Conservation (phyloP, 1,140 invertebrate genomes). For the Zophobas morio region DNA sequence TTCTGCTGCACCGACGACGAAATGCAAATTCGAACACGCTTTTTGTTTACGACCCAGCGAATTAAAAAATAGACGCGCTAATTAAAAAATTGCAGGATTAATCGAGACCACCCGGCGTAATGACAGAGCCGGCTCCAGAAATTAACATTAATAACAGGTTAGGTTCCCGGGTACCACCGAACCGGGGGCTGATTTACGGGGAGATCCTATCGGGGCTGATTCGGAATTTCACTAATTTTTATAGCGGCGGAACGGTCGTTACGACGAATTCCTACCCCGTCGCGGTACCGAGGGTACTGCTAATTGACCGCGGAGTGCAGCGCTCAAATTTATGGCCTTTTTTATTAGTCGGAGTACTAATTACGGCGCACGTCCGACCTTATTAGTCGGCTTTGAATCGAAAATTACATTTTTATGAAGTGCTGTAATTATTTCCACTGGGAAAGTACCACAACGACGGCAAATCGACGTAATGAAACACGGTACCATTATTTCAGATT, state of each 20-base stretch:
- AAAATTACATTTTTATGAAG: constrained; percentile 4
- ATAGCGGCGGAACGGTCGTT: constrained; percentile 9
- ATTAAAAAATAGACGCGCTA: constrained; percentile 11
- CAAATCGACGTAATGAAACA: constrained; percentile 16
- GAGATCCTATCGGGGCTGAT: constrained; percentile 29
- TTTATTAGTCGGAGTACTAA: constrained; percentile 17
- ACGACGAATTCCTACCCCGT: too few relatives aligned
- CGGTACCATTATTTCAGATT: constrained; percentile 8
- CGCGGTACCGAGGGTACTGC: not conserved
- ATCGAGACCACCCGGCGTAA: constrained; percentile 28
- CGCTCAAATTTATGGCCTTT: constrained; percentile 9
- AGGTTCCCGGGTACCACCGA: not conserved
- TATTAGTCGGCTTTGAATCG: constrained; percentile 1
- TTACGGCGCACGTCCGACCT: constrained; percentile 3
- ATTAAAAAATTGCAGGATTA: constrained; percentile 41
- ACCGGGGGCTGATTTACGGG: constrained; percentile 23
- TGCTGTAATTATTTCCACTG: constrained; percentile 14
- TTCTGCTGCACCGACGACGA: not conserved
- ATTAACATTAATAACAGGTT: constrained; percentile 43
- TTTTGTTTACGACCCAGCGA: not conserved
- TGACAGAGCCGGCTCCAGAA: constrained; percentile 19
- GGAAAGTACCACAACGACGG: not conserved
- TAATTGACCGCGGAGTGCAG: constrained; percentile 14
- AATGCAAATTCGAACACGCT: constrained; percentile 4
- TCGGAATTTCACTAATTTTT: constrained; percentile 41